Evolutionary conservation across 2,888 invertebrate species (phyloP), one percentile per base, ranked within the genome.

Genomic region (Uropetala carovei): DNA sequence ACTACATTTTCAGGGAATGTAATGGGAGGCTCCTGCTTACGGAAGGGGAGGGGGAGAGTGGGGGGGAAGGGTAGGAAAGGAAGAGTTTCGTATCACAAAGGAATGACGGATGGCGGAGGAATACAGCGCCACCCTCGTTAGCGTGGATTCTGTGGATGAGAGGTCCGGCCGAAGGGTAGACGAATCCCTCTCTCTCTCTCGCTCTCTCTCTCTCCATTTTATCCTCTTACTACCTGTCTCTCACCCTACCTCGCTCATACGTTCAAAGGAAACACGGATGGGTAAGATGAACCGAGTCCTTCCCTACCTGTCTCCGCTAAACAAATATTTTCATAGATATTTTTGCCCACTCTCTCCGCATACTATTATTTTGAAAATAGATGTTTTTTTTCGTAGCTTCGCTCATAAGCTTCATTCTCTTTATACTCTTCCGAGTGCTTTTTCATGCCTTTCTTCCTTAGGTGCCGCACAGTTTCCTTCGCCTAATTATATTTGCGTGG

Each of bases 1-100:
- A n/a, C 16, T 7, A n/a, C 5, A 64, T 9, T 7, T 5, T 5
- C 18, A 11, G 64, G 64, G 64, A 0, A n/a, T 7, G 11, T 16
- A 16, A n/a, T 11, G 16, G 64, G 64, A n/a, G 64, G 64, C n/a
- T 11, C 11, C 18, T 64, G 64, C 64, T 9, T 11, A 7, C 13
- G 64, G 11, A 11, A 64, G 11, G 64, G 64, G 11, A 11, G 64
- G 11, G 18, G n/a, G 64, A n/a, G 64, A 11, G 64, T 7, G 11
- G 18, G 11, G 43, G 43, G 43, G 43, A 5, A 43, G 43, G 5
- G n/a, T n/a, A 18, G 82, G 82, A 83, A 56, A 57, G 5, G 56
- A 56, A 27, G 13, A 83, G 83, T 83, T 83, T 83, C 57, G 83
- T 83, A 83, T 83, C 83, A 83, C 83, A 83, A 83, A 83, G n/a